Percentiles rank a stretch among this genome's conserved stretches.
These are phyloP conservation scores for Papilio glaucus DNA, from an alignment of 1,140 invertebrate genomes.

Conservation along the genomic window DNA sequence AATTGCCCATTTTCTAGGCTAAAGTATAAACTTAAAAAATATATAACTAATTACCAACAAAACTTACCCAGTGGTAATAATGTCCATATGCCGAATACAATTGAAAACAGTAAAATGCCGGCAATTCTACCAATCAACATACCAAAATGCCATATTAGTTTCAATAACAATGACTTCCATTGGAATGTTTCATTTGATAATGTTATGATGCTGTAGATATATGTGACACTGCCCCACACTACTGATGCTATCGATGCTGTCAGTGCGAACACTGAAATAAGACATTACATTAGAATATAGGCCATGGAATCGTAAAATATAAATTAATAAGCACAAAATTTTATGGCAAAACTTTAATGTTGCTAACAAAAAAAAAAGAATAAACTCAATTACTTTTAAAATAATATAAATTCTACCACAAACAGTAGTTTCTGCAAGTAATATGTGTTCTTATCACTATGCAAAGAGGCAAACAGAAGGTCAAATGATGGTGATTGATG, in stretches of 20 bases:
- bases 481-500: too few relatives aligned
- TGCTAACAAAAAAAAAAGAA: too few relatives aligned
- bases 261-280: constrained; percentile 73
- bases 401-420: too few relatives aligned
- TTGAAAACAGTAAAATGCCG: constrained; percentile 70
- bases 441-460: too few relatives aligned
- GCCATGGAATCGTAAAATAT: neutral
- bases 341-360: too few relatives aligned
- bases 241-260: constrained; percentile 74
- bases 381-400: too few relatives aligned
- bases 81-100: constrained; percentile 75
- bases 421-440: too few relatives aligned
- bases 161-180: constrained; percentile 63
- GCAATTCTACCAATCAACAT: constrained; percentile 73
- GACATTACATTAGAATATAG: neutral
- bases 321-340: too few relatives aligned
- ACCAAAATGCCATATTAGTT: constrained; percentile 71
- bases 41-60: constrained; percentile 34
- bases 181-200: constrained; percentile 61
- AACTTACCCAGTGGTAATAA: constrained; percentile 72
- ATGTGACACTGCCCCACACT: constrained; percentile 74
- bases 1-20: neutral
- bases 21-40: neutral
- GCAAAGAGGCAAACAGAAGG: too few relatives aligned
- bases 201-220: constrained; percentile 68